Evolutionary conservation across 2,797 vertebrate species (phyloP), one percentile per base, ranked within the genome.

Genomic region (Eptatretus atami): DNA sequence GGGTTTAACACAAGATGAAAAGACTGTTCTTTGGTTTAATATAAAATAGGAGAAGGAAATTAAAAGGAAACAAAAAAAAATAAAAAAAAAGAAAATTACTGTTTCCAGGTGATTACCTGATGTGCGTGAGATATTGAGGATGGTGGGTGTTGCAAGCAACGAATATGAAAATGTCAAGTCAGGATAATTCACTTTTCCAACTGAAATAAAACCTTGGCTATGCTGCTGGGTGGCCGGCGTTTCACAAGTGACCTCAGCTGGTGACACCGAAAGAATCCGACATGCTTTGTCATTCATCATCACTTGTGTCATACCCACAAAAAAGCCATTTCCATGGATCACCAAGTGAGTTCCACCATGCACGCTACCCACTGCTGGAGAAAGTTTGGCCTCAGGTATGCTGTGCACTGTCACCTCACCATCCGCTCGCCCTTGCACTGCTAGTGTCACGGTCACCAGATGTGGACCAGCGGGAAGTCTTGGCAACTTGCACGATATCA

Each of bases 241-340:
- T 63, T 68, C 64, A 67, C 82, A 86, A 65, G 24, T 67, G 15
- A 84, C 66, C 13, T 52, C 60, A 3, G 66, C 67, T 0, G 75
- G 66, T 5, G 54, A 75, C 67, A 73, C 67, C 44, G 73, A 70
- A 64, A 71, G 63, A 57, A 82, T 72, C 25, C 24, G 6, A 67
- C 83, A 84, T 53, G 64, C 25, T 12, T 69, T 8, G 3, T 70
- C 68, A 0, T 70, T 80, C 1, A 84, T 15, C 24, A 1, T 73
- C 53, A 85, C 77, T 2, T 68, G 78, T 61, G 81, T 86, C 64
- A 77, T 78, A 6, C 73, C 75, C 0, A 68, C 71, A 54, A 70
- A 70, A 63, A 86, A 85, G 24, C 82, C 82, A 15, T 82, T 86
- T 52, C 82, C 83, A 6, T 67, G 71, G 66, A 84, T 69, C 57